Percentiles rank a stretch among this genome's conserved stretches.
Evolutionary conservation across 2,888 invertebrate genomes (phyloP).

Genomic region (Torymus auratus): DNA sequence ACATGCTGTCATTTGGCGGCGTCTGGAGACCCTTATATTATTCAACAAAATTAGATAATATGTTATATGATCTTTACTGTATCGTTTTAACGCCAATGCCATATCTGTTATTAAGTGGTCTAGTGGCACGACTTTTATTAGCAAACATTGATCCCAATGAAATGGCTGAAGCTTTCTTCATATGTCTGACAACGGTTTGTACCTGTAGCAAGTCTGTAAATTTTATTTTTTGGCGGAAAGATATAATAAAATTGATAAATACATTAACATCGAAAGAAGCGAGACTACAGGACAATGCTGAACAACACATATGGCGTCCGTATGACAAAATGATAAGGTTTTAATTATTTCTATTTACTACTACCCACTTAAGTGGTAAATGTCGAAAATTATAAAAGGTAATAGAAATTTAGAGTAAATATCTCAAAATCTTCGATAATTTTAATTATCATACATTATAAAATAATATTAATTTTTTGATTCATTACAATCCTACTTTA

Average conservation of each 20-base stretch:
- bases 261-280: neutral
- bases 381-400: neutral
- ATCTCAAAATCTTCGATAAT: too few species aligned
- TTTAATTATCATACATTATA: too few species aligned
- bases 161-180: constrained; percentile 17
- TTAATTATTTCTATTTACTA: neutral
- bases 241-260: neutral
- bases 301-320: neutral
- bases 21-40: constrained; percentile 15
- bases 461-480: too few species aligned
- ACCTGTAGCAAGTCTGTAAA: constrained; percentile 20
- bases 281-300: neutral
- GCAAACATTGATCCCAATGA: neutral
- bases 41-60: neutral
- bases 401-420: neutral
- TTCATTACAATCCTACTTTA: too few species aligned
- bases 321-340: constrained; percentile 24
- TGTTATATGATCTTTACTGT: neutral
- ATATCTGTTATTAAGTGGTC: neutral
- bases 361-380: neutral
- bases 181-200: neutral
- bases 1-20: constrained; percentile 12
- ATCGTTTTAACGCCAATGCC: neutral
- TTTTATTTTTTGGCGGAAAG: neutral
- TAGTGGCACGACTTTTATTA: neutral